phyloP scores from a whole-genome alignment of 2,797 vertebrate species.

The Gallinago nigripennis region DNA sequence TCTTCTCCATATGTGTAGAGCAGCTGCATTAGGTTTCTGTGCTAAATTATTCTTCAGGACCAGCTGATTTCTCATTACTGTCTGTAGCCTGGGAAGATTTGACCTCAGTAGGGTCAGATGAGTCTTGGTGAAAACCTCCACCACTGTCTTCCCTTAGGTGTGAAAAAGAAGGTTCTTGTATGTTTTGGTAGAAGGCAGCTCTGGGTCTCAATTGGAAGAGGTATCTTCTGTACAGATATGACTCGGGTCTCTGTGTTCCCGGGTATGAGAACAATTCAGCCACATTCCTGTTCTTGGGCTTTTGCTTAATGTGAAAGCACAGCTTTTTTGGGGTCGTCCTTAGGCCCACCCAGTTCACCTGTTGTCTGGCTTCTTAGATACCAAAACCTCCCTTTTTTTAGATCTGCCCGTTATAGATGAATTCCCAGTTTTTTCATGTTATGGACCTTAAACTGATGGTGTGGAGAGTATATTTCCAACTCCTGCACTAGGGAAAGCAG shows the following conservation, averaged over 20 bases:
- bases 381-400: background rate
- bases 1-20: background rate
- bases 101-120: background rate
- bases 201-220: background rate
- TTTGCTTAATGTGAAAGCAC: background rate
- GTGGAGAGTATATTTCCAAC: background rate
- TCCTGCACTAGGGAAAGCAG: background rate
- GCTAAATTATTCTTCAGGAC: background rate
- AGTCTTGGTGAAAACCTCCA: background rate
- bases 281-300: background rate
- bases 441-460: background rate
- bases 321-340: background rate
- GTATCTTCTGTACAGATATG: background rate
- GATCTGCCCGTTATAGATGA: background rate
- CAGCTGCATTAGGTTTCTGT: background rate
- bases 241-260: background rate
- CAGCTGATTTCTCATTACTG: background rate
- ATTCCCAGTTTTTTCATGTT: background rate
- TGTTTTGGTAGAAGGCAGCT: background rate
- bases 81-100: background rate
- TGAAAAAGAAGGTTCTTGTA: background rate
- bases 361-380: background rate
- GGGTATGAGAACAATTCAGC: background rate
- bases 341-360: background rate
- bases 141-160: background rate